Conservation (phyloP, 2,797 vertebrate species). For the Threskiornis aethiopicus region DNA sequence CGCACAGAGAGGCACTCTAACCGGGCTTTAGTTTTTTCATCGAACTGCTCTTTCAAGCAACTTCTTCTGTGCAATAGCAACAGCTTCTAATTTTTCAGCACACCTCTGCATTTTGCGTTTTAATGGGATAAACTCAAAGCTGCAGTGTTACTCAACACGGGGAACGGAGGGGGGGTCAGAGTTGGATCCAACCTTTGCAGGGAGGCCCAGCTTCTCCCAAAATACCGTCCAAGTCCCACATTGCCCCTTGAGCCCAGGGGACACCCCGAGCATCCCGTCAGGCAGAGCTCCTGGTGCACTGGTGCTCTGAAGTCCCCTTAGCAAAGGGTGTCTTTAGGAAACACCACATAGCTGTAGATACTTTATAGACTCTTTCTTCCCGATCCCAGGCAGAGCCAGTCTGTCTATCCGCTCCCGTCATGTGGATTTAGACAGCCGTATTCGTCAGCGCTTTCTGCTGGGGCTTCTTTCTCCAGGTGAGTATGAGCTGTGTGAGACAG, state of each 20-base stretch:
- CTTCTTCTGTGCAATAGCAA: neutral
- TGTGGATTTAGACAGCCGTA: slow-evolving; percentile 98
- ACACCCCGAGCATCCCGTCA: neutral
- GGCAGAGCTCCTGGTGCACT: neutral
- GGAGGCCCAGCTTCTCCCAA: neutral
- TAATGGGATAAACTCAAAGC: neutral
- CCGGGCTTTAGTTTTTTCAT: neutral
- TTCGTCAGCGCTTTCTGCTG: slow-evolving; percentile 86
- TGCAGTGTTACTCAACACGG: neutral
- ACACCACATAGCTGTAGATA: slow-evolving; percentile 42
- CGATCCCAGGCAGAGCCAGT: slow-evolving; percentile 95
- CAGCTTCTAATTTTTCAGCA: neutral
- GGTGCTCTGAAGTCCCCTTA: neutral
- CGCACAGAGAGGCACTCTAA: neutral
- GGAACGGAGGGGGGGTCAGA: neutral
- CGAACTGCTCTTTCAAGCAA: neutral
- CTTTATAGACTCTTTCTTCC: slow-evolving; percentile 81
- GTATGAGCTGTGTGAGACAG: slow-evolving; percentile 76
- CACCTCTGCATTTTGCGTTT: neutral
- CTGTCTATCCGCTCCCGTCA: slow-evolving; percentile 95
- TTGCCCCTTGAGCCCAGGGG: neutral
- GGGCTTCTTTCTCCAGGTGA: slow-evolving; percentile 97
- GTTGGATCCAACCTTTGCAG: neutral
- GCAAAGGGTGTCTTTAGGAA: slow-evolving; percentile 33
- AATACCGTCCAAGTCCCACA: neutral